phyloP scores from a whole-genome alignment of 2,888 invertebrate species.

The Sesia bembeciformis region DNA sequence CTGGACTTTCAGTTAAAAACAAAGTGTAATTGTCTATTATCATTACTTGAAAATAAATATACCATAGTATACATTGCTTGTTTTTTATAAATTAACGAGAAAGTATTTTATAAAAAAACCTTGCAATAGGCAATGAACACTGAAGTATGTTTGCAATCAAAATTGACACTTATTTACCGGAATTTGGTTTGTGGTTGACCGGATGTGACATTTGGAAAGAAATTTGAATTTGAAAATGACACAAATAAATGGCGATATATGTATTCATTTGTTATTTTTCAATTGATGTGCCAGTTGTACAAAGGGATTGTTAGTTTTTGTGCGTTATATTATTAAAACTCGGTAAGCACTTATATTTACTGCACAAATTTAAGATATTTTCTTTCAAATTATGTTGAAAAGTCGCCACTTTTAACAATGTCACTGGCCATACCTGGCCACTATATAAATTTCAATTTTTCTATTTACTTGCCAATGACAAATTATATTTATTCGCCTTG shows the following conservation, averaged over 20 bases:
- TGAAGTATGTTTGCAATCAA: too few species aligned
- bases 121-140: too few species aligned
- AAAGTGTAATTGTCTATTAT: too few species aligned
- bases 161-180: too few species aligned
- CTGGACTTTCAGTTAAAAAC: too few species aligned
- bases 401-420: conserved; percentile 2
- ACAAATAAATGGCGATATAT: neutral
- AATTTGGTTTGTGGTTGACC: too few species aligned
- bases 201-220: too few species aligned
- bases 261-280: conserved; percentile 50
- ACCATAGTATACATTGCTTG: too few species aligned
- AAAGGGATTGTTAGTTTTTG: neutral
- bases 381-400: neutral
- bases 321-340: neutral
- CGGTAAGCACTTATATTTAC: neutral
- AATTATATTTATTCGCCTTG: neutral
- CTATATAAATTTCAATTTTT: conserved; percentile 10
- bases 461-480: conserved; percentile 35
- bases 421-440: conserved; percentile 24
- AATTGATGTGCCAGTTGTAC: conserved; percentile 47
- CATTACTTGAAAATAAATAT: too few species aligned
- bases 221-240: neutral
- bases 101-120: too few species aligned
- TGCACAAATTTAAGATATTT: neutral
- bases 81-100: too few species aligned